phyloP scores from a whole-genome alignment of 2,797 vertebrate species.

The Galaxias olidus region DNA sequence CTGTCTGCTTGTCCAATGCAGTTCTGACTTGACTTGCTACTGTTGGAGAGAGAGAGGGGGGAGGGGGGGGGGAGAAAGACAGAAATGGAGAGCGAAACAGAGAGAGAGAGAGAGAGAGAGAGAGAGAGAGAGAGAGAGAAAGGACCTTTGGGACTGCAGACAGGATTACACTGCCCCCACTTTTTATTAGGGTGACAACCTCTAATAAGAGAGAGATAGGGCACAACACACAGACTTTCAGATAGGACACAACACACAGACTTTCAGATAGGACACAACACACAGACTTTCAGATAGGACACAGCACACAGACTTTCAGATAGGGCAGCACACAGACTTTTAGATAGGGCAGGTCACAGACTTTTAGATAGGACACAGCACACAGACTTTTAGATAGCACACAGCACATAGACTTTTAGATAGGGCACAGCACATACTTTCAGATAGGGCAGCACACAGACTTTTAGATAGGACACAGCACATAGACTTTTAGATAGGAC shows the following conservation, averaged over 20 bases:
- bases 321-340: slow-evolving; percentile 4
- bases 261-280: slow-evolving; percentile 4
- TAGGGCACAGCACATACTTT: slow-evolving; percentile 1
- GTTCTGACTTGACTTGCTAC: slow-evolving; percentile 66
- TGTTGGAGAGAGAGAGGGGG: slow-evolving; percentile 39
- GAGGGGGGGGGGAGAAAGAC: too few species aligned
- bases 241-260: slow-evolving; percentile 3
- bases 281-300: slow-evolving; percentile 1
- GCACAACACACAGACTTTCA: not conserved
- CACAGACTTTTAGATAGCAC: too few species aligned
- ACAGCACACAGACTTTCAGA: slow-evolving; percentile 1
- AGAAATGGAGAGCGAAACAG: too few species aligned
- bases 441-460: not conserved
- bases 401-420: slow-evolving; percentile 3
- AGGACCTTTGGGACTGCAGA: slow-evolving; percentile 55
- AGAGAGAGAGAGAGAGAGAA: too few species aligned
- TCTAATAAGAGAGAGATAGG: slow-evolving; percentile 40
- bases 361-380: slow-evolving; percentile 3
- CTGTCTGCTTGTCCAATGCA: slow-evolving; percentile 63
- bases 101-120: too few species aligned
- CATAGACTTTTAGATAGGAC: too few species aligned
- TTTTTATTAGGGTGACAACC: slow-evolving; percentile 60
- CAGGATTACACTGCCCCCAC: slow-evolving; percentile 65
- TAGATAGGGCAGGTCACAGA: slow-evolving; percentile 2
- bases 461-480: too few species aligned